Conservation (phyloP, 1,140 invertebrate species). For the Chionoecetes opilio region DNA sequence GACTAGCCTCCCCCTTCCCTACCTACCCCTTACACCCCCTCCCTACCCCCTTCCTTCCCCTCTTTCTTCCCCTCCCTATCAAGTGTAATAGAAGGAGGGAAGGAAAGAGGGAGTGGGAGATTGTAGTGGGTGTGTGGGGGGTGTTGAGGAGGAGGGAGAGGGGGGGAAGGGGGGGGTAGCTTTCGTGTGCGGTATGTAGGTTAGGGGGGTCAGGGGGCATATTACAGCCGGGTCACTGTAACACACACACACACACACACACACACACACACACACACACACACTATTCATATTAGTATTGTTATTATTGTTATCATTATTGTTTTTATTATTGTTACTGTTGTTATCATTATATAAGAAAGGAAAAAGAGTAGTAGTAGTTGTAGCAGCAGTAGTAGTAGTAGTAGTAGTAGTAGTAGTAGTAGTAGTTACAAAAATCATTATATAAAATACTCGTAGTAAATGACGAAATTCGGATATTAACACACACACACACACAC, state of each 20-base stretch:
- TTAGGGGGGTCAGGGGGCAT: not conserved
- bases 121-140: too few relatives aligned
- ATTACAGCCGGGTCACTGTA: not conserved
- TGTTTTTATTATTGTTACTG: not conserved
- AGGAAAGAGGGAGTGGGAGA: not conserved
- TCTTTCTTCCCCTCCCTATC: not conserved
- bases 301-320: not conserved
- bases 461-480: too few relatives aligned
- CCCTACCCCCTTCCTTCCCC: not conserved
- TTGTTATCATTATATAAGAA: not conserved
- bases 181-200: not conserved
- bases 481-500: too few relatives aligned
- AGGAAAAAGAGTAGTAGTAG: not conserved
- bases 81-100: not conserved
- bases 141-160: not conserved
- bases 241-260: constrained; percentile 25
- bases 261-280: constrained; percentile 18
- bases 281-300: not conserved
- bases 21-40: too few relatives aligned
- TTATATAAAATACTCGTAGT: too few relatives aligned
- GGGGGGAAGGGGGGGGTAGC: not conserved
- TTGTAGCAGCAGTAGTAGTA: too few relatives aligned
- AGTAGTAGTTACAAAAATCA: too few relatives aligned
- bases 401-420: too few relatives aligned
- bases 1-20: not conserved